A percentile compares a stretch with the other conserved stretches of the same genome.
These are phyloP conservation scores for Torymus aiolomorphi DNA, from an alignment of 2,888 invertebrate species.

Conservation along the genomic window DNA sequence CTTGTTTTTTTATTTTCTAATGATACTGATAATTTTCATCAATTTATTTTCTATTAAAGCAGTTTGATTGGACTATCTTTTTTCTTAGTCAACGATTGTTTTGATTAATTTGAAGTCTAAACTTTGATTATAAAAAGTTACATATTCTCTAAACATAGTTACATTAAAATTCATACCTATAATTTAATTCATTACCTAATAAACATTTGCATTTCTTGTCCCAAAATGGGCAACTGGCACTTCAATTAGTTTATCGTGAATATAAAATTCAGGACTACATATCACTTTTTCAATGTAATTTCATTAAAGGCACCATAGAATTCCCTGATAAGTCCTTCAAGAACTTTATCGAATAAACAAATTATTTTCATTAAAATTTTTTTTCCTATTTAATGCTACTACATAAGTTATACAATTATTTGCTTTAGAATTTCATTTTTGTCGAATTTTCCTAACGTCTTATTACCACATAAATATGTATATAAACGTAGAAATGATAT, in stretches of 20 bases:
- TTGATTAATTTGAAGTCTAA: background rate
- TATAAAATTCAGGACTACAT: slow-evolving; percentile 44
- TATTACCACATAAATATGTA: slow-evolving; percentile 18
- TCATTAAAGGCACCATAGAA: slow-evolving; percentile 56
- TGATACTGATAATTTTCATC: slow-evolving; percentile 18
- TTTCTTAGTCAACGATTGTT: background rate
- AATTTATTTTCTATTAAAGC: slow-evolving; percentile 17
- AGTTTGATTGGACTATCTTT: slow-evolving; percentile 30
- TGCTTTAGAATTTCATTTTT: slow-evolving; percentile 27
- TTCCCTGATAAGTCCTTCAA: slow-evolving; percentile 27
- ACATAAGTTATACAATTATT: slow-evolving; percentile 8
- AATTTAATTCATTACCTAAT: slow-evolving; percentile 34
- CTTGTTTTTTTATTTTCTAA: slow-evolving; percentile 37
- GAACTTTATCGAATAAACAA: slow-evolving; percentile 9
- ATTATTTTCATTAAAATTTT: slow-evolving; percentile 26
- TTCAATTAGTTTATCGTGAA: slow-evolving; percentile 38
- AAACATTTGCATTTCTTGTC: slow-evolving; percentile 28
- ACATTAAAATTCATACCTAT: slow-evolving; percentile 31
- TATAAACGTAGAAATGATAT: slow-evolving; percentile 47
- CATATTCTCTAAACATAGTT: background rate
- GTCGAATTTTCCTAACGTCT: slow-evolving; percentile 5
- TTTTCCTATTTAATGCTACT: slow-evolving; percentile 5
- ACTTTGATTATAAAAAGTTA: background rate
- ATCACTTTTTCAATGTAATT: slow-evolving; percentile 48
- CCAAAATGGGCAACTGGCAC: slow-evolving; percentile 49